These are phyloP conservation scores for Drosophila merina DNA, from an alignment of 2,888 invertebrate genomes.

Conservation along the genomic window DNA sequence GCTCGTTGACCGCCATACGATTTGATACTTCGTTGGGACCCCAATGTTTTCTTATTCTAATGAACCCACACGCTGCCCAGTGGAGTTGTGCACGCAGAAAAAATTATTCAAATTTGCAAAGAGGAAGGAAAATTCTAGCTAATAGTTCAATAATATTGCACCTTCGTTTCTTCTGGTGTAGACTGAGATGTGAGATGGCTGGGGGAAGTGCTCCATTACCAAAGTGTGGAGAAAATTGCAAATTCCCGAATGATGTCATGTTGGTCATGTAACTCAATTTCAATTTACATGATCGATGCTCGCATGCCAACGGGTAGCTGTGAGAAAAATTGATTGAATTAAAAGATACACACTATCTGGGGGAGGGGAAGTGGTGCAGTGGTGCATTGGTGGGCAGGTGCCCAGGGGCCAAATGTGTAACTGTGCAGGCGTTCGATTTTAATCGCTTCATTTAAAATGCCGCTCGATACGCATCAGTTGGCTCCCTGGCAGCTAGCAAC, in stretches of 20 bases:
- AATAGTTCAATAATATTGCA: not conserved
- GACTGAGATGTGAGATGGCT: not conserved
- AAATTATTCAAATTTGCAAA: not conserved
- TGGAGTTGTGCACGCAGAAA: not conserved
- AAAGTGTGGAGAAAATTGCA: conserved; percentile 42
- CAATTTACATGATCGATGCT: conserved; percentile 65
- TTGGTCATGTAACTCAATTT: conserved; percentile 66
- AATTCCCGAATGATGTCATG: conserved; percentile 63
- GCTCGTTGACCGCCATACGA: conserved; percentile 66
- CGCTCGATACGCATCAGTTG: conserved; percentile 75
- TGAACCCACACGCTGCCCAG: conserved; percentile 45
- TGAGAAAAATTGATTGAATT: conserved; percentile 77
- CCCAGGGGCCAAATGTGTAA: conserved; percentile 62
- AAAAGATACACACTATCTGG: conserved; percentile 55
- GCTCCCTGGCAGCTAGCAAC: conserved; percentile 37
- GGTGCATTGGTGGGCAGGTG: conserved; percentile 22
- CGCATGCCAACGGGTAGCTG: conserved; percentile 55
- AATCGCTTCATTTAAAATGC: conserved; percentile 82
- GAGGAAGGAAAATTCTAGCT: too few species aligned
- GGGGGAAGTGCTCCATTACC: conserved; percentile 18
- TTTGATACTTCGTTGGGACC: conserved; percentile 33
- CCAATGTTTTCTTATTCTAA: conserved; percentile 69
- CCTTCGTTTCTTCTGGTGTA: conserved; percentile 9
- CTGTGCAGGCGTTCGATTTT: conserved; percentile 77
- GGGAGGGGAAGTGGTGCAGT: conserved; percentile 1